Base-by-base conservation (phyloP, 2,797 vertebrate genomes). In the Micromesistius poutassou region DNA sequence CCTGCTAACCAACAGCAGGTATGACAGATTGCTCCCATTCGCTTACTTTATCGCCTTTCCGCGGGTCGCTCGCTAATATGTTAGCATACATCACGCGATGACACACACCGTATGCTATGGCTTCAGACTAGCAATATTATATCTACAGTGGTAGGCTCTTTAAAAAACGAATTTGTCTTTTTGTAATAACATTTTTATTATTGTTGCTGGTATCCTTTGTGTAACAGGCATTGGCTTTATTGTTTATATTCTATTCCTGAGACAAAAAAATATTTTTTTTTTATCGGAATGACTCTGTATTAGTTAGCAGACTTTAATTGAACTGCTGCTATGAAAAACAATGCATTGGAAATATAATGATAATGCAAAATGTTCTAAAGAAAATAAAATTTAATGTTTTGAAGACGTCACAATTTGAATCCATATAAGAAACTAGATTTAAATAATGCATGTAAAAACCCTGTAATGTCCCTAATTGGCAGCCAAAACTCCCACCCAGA, bases 1-100 rank as follows among this genome's bases (percentile, higher is more conserved):
- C 62, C 62, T 19, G 62, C 62, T 68, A 68, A 68, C 62, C 62
- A 28, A 28, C 62, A 28, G n/a, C 62, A 68, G 62, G 62, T 68
- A 28, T 68, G 62, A 68, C 62, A 30, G 62, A 68, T n/a, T 68
- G 62, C 62, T 68, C 25, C 62, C 62, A 28, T 28, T 68, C 55
- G n/a, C n/a, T 12, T 8, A 10, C 9, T 68, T 68, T 68, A 68
- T 68, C 28, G 62, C 62, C 62, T 12, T 28, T n/a, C 62, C 10
- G 62, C 9, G 9, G 62, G 25, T n/a, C n/a, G 55, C 55, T 2
- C 62, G 8, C 25, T 68, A 68, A 68, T 28, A 68, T 16, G 9
- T 68, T 28, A 68, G 62, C 62, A 68, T 28, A 28, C 62, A 68
- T 28, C 62, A 68, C 25, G 62, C 55, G 19, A 62, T 62, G 55